Base-by-base conservation (phyloP, 1,140 invertebrate species). In the Heliconius eleuchia region DNA sequence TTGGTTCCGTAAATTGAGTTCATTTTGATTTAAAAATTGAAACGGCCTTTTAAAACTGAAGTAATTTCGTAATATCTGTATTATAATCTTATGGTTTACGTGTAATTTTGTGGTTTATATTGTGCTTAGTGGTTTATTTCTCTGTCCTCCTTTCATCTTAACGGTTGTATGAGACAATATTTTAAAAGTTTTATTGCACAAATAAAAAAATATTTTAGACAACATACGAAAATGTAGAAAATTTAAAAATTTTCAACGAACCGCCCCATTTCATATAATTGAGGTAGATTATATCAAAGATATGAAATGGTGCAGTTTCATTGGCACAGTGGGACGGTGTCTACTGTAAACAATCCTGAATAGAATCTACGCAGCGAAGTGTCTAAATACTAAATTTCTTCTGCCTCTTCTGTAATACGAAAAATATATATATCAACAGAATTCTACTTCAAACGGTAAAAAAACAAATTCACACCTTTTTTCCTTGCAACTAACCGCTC, bases 401-500 rank as follows among this genome's bases (percentile, higher is more conserved):
- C 4, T 46, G 11, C 3, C 42, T 46, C 4, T 46, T 46, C 4
- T 46, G 11, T 46, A 13, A 16, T 46, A 46, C 42, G 3, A 46
- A 13, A 46, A 46, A 46, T 46, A 16, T 23, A 9, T 42, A 9
- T 42, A 1, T 52, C 5, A 6, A 52, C 50, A 52, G 50, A 52
- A 19, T 52, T 19, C 18, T 19, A 52, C 50, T 52, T 52, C 5
- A 19, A 52, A 52, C 18, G 50, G 7, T 18, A 66, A 66, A 66
- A 66, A 66, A 66, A 70, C 18, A 46, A 76, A 16, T 71, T 71
- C 37, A 39, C 60, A 76, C 57, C 42, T 79, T 73, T 71, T 74
- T 73, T n/a, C n/a, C 71, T 70, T 8, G 52, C 34, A n/a, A 39
- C 74, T 50, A 50, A 30, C 73, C 73, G n/a, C 75, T 73, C 79